Percentiles rank a stretch among this genome's conserved stretches.
Conservation (phyloP, 2,113 vertebrate species). For the Irena cyanogastra region DNA sequence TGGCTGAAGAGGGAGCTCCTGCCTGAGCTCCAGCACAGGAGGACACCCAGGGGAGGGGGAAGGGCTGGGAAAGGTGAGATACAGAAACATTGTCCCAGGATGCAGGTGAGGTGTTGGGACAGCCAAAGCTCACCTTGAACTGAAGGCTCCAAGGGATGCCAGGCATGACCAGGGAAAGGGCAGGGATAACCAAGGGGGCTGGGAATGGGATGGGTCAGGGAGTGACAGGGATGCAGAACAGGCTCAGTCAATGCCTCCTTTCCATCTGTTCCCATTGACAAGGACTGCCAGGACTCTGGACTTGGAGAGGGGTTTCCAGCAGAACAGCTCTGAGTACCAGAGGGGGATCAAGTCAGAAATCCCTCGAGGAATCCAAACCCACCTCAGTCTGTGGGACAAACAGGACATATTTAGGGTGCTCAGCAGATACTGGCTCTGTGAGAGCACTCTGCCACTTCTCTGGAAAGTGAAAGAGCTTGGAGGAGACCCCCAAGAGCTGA, state of each 20-base stretch:
- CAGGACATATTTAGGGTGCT: neutral
- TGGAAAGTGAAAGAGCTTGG: neutral
- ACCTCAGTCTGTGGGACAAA: neutral
- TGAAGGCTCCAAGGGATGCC: neutral
- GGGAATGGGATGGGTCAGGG: neutral
- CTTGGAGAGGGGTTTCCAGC: neutral
- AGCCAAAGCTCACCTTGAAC: neutral
- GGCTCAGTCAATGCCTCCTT: neutral
- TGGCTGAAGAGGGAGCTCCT: neutral
- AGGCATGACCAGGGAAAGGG: neutral
- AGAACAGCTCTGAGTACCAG: neutral
- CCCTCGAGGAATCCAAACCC: neutral
- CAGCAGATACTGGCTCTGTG: neutral
- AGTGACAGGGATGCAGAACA: neutral
- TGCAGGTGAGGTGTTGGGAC: neutral
- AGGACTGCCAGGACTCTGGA: neutral
- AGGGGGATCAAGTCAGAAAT: neutral
- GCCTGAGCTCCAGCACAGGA: neutral
- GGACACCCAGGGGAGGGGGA: neutral
- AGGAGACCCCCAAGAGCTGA: neutral
- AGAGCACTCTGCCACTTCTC: neutral
- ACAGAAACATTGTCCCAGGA: neutral
- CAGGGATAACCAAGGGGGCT: neutral
- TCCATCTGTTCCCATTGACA: neutral
- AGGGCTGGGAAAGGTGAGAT: neutral